Evolutionary conservation across 2,797 vertebrate genomes (phyloP), one percentile per base, ranked within the genome.

Genomic region (Malacoraja senta): DNA sequence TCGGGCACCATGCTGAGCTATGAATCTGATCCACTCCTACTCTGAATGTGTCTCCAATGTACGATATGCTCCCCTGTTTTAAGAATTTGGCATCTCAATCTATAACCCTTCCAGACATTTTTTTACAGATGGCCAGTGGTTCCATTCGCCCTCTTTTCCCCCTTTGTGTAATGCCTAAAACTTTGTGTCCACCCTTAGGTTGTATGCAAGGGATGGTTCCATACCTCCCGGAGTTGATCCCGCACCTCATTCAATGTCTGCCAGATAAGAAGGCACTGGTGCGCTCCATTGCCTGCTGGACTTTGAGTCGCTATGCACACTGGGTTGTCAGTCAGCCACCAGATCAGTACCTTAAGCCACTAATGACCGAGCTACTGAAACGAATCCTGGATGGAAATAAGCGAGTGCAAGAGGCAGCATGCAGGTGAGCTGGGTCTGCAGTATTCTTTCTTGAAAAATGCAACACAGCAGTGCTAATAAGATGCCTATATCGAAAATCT

Each of bases 191-290:
- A 6, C 15, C 29, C 3, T 29, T 95, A 98, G 98, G 98, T 81
- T 99, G 98, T 93, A 98, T 99, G 98, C 98, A 99, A 95, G 98
- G 98, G 35, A 99, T 99, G 98, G 97, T 98, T 0, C 98, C 97
- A 0, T 99, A 98, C 95, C 95, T 99, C 93, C 98, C 98, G 0
- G 98, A 99, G 96, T 96, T 99, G 94, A 98, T 99, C 94, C 98
- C 98, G 0, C 98, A 98, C 95, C 97, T 98, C 93, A 98, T 98
- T 95, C 98, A 97, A 94, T 98, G 98, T 96, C 96, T 99, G 94
- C 97, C 98, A 0, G 98, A 99, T 95, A 98, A 98, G 95, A 99
- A 99, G 95, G 98, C 98, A 0, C 95, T 99, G 93, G 98, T 99
- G 0, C 98, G 98, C 93, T 99, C 98, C 95, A 99, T 99, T 6